Evolutionary conservation across 2,888 invertebrate species (phyloP), one percentile per base, ranked within the genome.

Genomic region (Melangyna quadrimaculata): DNA sequence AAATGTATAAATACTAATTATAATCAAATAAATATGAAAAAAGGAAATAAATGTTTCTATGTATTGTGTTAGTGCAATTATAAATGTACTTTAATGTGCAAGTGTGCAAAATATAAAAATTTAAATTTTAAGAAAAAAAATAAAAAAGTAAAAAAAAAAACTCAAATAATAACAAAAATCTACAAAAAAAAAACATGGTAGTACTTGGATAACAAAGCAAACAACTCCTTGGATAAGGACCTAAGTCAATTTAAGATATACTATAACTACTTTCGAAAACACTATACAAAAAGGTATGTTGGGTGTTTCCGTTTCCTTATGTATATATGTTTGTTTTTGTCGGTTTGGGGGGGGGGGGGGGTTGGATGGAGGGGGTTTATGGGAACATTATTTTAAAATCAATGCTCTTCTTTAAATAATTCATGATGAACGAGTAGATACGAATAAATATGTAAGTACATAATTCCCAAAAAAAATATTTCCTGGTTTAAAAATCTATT

Each of bases 181-280:
- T 51, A 51, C 48, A n/a, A 78, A 14, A 78, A 78, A 14, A 78
- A 24, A 79, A 10, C 55, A 84, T 84, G 79, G 32, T 79, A 59
- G 74, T 79, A 45, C 59, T 79, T 27, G 83, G 79, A 84, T 84
- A 84, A 79, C 83, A 65, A 57, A 78, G 65, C 43, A 37, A 69
- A 67, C 55, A 61, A 57, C 67, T 29, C 67, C 53, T 57, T 17
- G 35, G 65, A 67, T 72, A 71, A 55, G 70, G 70, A 78, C 69
- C 74, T 32, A 35, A 80, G 78, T 78, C 78, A 78, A 82, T 74
- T 77, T 65, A 51, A 19, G 59, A 57, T n/a, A 48, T 43, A 35
- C 35, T 37, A 57, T 27, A 53, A 8, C 3, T 48, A 67, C 45
- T 27, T 53, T 78, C 10, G 51, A 59, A 67, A 67, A 67, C 32